Percentiles rank a stretch among this genome's conserved stretches.
Evolutionary conservation across 2,888 invertebrate genomes (phyloP).

Genomic region (Phaedon cochleariae): DNA sequence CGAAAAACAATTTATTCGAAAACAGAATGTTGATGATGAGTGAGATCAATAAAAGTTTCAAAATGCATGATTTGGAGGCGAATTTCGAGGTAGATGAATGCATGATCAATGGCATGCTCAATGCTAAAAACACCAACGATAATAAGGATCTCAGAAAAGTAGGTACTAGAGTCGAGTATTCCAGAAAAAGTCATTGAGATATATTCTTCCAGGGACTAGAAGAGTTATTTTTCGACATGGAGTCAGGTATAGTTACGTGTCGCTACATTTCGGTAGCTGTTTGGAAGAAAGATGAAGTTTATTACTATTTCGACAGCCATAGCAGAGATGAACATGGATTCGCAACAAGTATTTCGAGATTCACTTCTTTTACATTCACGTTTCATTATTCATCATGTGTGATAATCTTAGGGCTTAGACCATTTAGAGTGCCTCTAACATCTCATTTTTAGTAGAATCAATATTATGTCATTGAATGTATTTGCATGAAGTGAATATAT

Average conservation of each 20-base stretch:
- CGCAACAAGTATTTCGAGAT: conserved; percentile 44
- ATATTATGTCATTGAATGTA: too few species aligned
- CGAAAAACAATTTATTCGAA: conserved; percentile 48
- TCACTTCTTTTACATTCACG: too few species aligned
- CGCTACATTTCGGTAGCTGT: conserved; percentile 67
- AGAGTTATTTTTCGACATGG: conserved; percentile 55
- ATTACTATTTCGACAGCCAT: conserved; percentile 69
- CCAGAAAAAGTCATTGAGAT: conserved; percentile 21
- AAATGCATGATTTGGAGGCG: conserved; percentile 53
- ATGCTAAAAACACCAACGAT: conserved; percentile 3
- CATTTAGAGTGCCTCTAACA: too few species aligned
- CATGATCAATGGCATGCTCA: conserved; percentile 51
- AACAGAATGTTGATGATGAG: conserved; percentile 52
- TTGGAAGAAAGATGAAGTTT: conserved; percentile 64
- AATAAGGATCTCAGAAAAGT: conserved; percentile 32
- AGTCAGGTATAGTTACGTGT: conserved; percentile 66
- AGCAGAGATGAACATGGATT: conserved; percentile 68
- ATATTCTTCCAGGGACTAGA: conserved; percentile 39
- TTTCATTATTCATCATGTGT: conserved; percentile 27
- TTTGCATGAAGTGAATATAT: too few species aligned
- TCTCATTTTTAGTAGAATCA: too few species aligned
- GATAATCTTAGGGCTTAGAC: too few species aligned
- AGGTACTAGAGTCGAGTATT: not conserved
- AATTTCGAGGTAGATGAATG: conserved; percentile 55
- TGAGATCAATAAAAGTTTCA: conserved; percentile 57